Base-by-base conservation (phyloP, 2,888 invertebrate genomes). In the Apomyelois bistriatella region DNA sequence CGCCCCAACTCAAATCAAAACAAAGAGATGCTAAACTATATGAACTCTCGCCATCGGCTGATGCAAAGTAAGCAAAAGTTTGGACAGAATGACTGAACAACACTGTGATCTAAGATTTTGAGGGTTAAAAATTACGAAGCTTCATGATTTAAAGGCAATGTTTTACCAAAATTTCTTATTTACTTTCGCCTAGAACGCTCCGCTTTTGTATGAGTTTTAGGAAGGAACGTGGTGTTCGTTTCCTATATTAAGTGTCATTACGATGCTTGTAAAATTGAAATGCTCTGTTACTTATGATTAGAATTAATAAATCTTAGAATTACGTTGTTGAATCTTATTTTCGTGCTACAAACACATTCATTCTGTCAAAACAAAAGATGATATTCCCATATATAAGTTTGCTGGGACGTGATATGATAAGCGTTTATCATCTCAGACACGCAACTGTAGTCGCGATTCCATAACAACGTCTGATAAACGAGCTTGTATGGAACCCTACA, bases 1-100 rank as follows among this genome's bases (percentile, higher is more conserved):
- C 69, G 66, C 64, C 66, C 55, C 46, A 5, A 17, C 17, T n/a
- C 8, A 16, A 32, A 46, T 32, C 16, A 46, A 32, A 30, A 46
- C 30, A 12, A 46, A 12, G 30, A 42, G 22, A 30, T 8, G 30
- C 16, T 10, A 10, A 13, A 40, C 15, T 40, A 7, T 1, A 32
- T 9, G 8, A 8, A 10, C 2, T 32, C 8, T 1, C 10, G 32
- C 32, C 32, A 32, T 32, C 32, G 10, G 10, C 32, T 10, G 32
- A 32, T 8, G 32, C 32, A 32, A 32, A 32, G 10, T 32, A 32
- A 4, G 32, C 32, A 32, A 32, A 32, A 7, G 7, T 32, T 32
- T 32, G 32, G 32, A 7, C 8, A 32, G 9, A 32, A 32, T 32
- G 5, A 22, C 22, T 22, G 22, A 22, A 22, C 22, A 2, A 22